These are phyloP conservation scores for Thecocarcelia acutangulata DNA, from an alignment of 2,888 invertebrate genomes.

Conservation along the genomic window DNA sequence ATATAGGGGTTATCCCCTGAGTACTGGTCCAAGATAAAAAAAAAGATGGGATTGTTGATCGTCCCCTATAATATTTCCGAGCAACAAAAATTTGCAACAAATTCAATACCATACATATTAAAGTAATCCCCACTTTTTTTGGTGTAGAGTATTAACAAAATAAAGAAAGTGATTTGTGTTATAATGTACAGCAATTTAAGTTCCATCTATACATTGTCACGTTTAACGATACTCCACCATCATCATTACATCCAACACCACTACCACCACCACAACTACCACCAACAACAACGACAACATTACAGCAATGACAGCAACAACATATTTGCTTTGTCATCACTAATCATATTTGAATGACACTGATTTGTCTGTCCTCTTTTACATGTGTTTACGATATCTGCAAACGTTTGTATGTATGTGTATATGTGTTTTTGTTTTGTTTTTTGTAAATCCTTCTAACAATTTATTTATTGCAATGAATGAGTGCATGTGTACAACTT, in stretches of 20 bases:
- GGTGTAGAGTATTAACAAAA: background rate
- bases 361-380: constrained; percentile 32
- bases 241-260: background rate
- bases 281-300: background rate
- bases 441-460: constrained; percentile 14
- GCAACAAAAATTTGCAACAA: too few relatives aligned
- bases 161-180: constrained; percentile 64
- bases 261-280: too few relatives aligned
- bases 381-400: too few relatives aligned
- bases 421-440: background rate
- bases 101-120: too few relatives aligned
- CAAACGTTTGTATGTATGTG: background rate
- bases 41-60: too few relatives aligned
- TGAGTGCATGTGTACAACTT: background rate
- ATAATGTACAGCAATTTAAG: constrained; percentile 60
- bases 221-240: constrained; percentile 26
- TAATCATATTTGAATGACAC: constrained; percentile 60
- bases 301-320: constrained; percentile 41
- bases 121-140: too few relatives aligned
- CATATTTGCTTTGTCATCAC: constrained; percentile 54
- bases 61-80: too few relatives aligned
- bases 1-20: too few relatives aligned
- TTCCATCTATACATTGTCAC: constrained; percentile 40
- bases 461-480: background rate
- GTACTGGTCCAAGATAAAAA: too few relatives aligned